Conservation (phyloP, 2,113 vertebrate species). For the Trichomycterus rosablanca region DNA sequence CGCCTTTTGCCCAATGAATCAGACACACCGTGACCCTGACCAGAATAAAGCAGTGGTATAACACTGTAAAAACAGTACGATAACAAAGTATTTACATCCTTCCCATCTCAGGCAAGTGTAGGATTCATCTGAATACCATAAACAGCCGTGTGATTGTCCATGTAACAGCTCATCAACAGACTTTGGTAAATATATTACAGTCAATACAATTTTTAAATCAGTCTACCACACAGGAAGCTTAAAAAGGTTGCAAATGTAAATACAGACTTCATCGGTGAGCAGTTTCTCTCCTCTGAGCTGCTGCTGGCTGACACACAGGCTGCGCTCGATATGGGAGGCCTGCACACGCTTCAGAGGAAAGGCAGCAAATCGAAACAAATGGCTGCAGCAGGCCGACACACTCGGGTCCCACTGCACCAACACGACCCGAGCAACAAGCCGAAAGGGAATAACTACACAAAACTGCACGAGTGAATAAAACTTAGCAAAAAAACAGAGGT, state of each 20-base stretch:
- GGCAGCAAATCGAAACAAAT: slow-evolving; percentile 62
- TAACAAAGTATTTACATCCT: no score
- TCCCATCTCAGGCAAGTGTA: no score
- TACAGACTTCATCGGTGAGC: slow-evolving; percentile 21
- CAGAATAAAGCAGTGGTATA: no score
- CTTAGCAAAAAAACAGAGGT: background rate
- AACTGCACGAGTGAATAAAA: slow-evolving; percentile 27
- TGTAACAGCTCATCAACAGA: no score
- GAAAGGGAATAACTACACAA: slow-evolving; percentile 14
- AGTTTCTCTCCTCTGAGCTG: slow-evolving; percentile 22
- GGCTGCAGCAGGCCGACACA: slow-evolving; percentile 61
- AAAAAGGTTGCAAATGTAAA: slow-evolving; percentile 11
- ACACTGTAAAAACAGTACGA: no score
- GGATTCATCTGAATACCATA: no score
- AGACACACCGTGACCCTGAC: no score
- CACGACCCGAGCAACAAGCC: slow-evolving; percentile 34
- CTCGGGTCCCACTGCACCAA: slow-evolving; percentile 63
- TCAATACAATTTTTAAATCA: background rate
- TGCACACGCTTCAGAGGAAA: slow-evolving; percentile 32
- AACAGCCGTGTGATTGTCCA: no score
- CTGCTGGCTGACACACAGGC: slow-evolving; percentile 20
- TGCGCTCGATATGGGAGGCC: slow-evolving; percentile 35
- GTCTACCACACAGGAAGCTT: slow-evolving; percentile 5
- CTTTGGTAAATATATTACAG: no score
- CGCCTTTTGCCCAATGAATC: no score